Percentiles rank a stretch among this genome's conserved stretches.
Evolutionary conservation across 2,888 invertebrate species (phyloP).

Genomic region (Xylota segnis): DNA sequence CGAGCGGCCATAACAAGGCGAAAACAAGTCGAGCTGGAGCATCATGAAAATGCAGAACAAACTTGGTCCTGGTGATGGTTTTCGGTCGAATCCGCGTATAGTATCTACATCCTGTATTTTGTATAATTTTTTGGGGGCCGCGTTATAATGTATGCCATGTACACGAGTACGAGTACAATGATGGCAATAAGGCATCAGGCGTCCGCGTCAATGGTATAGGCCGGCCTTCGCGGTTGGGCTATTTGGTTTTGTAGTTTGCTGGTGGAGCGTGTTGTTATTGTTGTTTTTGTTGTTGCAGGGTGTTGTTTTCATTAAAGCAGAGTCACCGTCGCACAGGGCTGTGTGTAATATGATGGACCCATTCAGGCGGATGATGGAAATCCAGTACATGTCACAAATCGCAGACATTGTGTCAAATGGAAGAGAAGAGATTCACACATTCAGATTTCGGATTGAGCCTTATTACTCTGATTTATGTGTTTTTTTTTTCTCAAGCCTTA

Average conservation of each 20-base stretch:
- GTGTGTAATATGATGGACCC: constrained; percentile 55
- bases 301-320: constrained; percentile 60
- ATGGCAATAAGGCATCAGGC: constrained; percentile 66
- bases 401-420: constrained; percentile 67
- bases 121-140: constrained; percentile 5
- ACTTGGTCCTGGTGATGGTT: constrained; percentile 65
- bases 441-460: constrained; percentile 36
- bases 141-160: constrained; percentile 53
- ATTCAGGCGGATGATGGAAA: constrained; percentile 68
- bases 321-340: not conserved
- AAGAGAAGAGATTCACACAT: constrained; percentile 47
- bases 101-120: constrained; percentile 33
- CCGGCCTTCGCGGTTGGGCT: constrained; percentile 17
- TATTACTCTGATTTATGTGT: constrained; percentile 7
- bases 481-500: not conserved
- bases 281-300: constrained; percentile 6
- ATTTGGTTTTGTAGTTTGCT: constrained; percentile 35
- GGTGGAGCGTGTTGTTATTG: constrained; percentile 36
- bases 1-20: constrained; percentile 32
- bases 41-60: constrained; percentile 52
- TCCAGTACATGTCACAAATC: constrained; percentile 69
- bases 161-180: constrained; percentile 35
- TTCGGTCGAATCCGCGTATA: constrained; percentile 33
- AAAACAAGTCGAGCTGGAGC: constrained; percentile 14
- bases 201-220: constrained; percentile 29